Percentiles rank a stretch among this genome's conserved stretches.
Evolutionary conservation across 2,888 invertebrate species (phyloP).

Genomic region (Macaria notata): DNA sequence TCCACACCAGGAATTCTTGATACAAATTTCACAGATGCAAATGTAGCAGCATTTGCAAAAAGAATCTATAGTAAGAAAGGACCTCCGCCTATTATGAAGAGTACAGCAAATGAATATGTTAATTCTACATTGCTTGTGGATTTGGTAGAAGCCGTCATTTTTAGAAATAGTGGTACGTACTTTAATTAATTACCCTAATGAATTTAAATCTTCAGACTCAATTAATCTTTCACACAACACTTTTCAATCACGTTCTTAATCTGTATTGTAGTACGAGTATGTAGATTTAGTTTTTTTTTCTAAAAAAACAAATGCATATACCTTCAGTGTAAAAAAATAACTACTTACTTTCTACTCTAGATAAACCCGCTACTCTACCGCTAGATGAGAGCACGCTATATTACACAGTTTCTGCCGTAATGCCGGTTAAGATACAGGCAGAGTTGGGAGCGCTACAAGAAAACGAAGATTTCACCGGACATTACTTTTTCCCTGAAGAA

Average conservation of each 20-base stretch:
- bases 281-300: too few species aligned
- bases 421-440: constrained; percentile 64
- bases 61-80: constrained; percentile 63
- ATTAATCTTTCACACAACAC: too few species aligned
- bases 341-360: constrained; percentile 33
- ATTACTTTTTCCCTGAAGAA: constrained; percentile 75
- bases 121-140: constrained; percentile 72
- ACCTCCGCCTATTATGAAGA: constrained; percentile 47
- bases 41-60: constrained; percentile 62
- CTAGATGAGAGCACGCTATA: constrained; percentile 33
- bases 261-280: too few species aligned
- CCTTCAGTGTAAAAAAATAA: too few species aligned
- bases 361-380: constrained; percentile 43
- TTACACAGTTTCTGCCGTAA: constrained; percentile 42
- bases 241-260: too few species aligned
- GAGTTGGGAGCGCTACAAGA: constrained; percentile 56
- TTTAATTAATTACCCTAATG: not conserved
- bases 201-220: too few species aligned
- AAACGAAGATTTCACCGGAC: constrained; percentile 67
- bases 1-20: constrained; percentile 41
- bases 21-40: constrained; percentile 51
- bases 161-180: constrained; percentile 60
- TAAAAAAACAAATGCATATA: too few species aligned
- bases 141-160: constrained; percentile 74
- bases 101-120: constrained; percentile 51